Conservation (phyloP, 1,140 invertebrate genomes). For the Trichonephila clavata region DNA sequence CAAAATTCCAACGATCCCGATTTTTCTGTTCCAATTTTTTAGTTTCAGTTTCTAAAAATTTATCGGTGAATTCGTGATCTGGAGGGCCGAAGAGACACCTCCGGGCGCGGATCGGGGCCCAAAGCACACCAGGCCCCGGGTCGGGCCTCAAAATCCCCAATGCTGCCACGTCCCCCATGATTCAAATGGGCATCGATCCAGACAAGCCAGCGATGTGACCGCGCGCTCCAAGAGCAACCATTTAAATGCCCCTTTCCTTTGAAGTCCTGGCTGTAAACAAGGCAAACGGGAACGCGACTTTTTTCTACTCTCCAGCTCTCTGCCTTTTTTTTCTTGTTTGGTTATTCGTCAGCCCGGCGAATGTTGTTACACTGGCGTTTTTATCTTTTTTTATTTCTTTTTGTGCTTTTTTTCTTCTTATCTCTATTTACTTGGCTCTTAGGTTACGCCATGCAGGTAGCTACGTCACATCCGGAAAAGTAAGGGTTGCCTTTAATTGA, state of each 20-base stretch:
- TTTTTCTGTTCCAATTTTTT: conserved; percentile 15
- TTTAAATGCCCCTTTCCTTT: conserved; percentile 24
- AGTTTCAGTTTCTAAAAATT: conserved; percentile 20
- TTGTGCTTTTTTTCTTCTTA: conserved; percentile 20
- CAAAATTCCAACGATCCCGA: conserved; percentile 76
- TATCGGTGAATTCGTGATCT: conserved; percentile 38
- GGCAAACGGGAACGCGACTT: conserved; percentile 61
- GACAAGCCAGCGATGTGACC: neutral
- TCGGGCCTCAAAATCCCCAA: neutral
- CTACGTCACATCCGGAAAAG: conserved; percentile 61
- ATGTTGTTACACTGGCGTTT: conserved; percentile 68
- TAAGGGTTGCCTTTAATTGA: conserved; percentile 15
- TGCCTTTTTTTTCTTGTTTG: conserved; percentile 6
- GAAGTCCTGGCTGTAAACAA: conserved; percentile 58
- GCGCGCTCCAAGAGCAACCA: conserved; percentile 26
- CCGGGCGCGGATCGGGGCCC: neutral
- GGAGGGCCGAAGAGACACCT: conserved; percentile 74
- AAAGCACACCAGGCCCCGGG: neutral
- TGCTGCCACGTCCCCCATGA: conserved; percentile 65
- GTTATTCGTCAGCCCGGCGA: conserved; percentile 16
- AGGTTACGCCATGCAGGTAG: conserved; percentile 74
- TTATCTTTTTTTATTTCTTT: conserved; percentile 45
- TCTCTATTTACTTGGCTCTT: conserved; percentile 55
- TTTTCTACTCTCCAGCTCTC: conserved; percentile 27
- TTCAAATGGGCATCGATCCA: conserved; percentile 33